Base-by-base conservation (phyloP, 2,113 vertebrate genomes). In the Calidris pygmaea region DNA sequence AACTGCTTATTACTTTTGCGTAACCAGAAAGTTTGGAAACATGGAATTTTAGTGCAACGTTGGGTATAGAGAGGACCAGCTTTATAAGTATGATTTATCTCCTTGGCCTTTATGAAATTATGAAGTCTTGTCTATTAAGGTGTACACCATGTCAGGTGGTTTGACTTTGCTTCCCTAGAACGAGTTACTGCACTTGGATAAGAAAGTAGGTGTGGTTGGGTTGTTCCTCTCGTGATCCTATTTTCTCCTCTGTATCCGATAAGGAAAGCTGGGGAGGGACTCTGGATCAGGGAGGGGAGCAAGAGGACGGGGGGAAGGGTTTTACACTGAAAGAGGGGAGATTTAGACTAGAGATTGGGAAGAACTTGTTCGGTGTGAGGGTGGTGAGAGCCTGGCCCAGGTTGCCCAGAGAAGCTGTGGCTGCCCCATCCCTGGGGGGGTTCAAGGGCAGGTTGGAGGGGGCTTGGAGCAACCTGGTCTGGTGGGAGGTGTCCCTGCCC, bases 241-340 rank as follows among this genome's bases (percentile, higher is more conserved):
- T 79, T 85, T 78, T 81, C 35, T 37, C 12, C 43, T 83, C 41
- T 0, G 0, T n/a, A 4, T 11, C 6, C 0, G 6, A 32, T 37
- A 45, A 47, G 29, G 32, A 58, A 58, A 58, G 23, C 9, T 60
- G 59, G n/a, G 21, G n/a, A 24, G 32, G 58, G 58, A 60, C n/a
- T 60, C 22, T 35, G 24, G 14, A 16, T 14, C 9, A 35, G 34
- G 58, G 58, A 23, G 6, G 14, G n/a, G 13, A 24, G 23, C 23
- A 12, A 10, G 10, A n/a, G 59, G 59, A 37, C 14, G 6, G 35
- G 23, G 59, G n/a, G 39, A 41, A 37, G 9, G 13, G n/a, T 4
- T 10, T n/a, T 9, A 15, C 24, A 16, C 23, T 60, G 59, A 23
- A 35, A 60, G 23, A 60, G 59, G 22, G 34, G 22, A 37, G 14